These are phyloP conservation scores for Malurus splendens DNA, from an alignment of 2,797 vertebrate genomes.

Conservation along the genomic window DNA sequence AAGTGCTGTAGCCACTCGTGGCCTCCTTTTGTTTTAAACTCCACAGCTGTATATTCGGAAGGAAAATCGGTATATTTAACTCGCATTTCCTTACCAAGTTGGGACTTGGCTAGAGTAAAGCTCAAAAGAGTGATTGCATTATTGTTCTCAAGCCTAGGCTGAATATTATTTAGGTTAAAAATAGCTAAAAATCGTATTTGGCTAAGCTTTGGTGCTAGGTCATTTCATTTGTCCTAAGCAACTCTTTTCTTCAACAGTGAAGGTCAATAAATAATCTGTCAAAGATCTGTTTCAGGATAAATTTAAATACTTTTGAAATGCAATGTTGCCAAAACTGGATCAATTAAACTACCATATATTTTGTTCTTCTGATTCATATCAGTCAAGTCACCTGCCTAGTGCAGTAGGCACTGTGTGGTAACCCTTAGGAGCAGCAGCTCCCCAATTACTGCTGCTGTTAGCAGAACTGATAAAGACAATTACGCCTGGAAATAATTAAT, in stretches of 20 bases:
- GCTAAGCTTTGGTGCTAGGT: background rate
- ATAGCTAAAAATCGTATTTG: background rate
- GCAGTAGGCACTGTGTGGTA: background rate
- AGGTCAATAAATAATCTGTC: background rate
- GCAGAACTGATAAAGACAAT: slow-evolving; percentile 18
- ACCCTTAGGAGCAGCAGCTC: background rate
- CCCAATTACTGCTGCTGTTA: background rate
- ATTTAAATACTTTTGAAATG: background rate
- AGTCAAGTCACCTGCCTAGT: background rate
- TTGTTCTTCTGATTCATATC: background rate
- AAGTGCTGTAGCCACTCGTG: fast-evolving
- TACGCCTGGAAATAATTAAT: slow-evolving; percentile 21
- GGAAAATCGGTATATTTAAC: background rate
- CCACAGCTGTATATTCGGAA: background rate
- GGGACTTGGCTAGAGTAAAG: background rate
- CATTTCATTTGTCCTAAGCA: background rate
- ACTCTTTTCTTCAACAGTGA: background rate
- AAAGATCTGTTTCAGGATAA: background rate
- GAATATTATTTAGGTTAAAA: background rate
- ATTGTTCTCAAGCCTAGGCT: background rate
- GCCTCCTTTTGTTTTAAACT: background rate
- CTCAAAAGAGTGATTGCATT: background rate
- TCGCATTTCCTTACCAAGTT: background rate
- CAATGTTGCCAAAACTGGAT: background rate
- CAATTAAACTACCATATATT: background rate